Base-by-base conservation (phyloP, 2,113 vertebrate species). In the Oncorhynchus mykiss region DNA sequence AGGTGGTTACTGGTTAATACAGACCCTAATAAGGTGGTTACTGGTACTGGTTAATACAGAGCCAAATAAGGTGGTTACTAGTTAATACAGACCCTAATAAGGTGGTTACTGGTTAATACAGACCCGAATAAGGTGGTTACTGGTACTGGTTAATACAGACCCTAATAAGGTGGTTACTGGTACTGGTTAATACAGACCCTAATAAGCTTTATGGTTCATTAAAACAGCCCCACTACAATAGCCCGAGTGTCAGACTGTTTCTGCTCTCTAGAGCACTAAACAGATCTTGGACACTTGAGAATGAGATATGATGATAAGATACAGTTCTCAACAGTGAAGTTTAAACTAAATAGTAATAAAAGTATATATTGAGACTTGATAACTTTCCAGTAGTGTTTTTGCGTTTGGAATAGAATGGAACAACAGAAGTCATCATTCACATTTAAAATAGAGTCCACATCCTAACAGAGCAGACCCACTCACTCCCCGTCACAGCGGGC, bases 391-490 rank as follows among this genome's bases (percentile, higher is more conserved):
- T 54, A 54, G 51, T 54, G 16, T 5, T 45, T 75, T 69, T 5
- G 51, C 4, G 1, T 54, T 14, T 54, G 51, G 51, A 66, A 62
- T 5, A 31, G 62, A 8, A 67, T 75, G 69, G 76, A 67, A 78
- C 64, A 72, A 72, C 48, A 72, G 60, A 72, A 77, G 75, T 71
- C 59, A 71, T 27, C 18, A 57, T n/a, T 27, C 59, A 34, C n/a
- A 22, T 8, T 62, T 62, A 24, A 62, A 84, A 73, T 78, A 76
- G 78, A 78, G 71, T 67, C 82, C 76, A 75, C 66, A 81, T 82
- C 78, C 65, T n/a, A 62, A 80, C 72, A 73, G 78, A 85, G 81
- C 76, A 73, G 77, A 84, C 83, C 76, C 80, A 27, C 81, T 82
- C 82, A 25, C 60, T 71, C 66, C 77, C 80, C 57, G 39, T 82